A percentile compares a stretch with the other conserved stretches of the same genome.
Evolutionary conservation across 1,140 invertebrate species (phyloP).

Genomic region (Zaprionus camerounensis): DNA sequence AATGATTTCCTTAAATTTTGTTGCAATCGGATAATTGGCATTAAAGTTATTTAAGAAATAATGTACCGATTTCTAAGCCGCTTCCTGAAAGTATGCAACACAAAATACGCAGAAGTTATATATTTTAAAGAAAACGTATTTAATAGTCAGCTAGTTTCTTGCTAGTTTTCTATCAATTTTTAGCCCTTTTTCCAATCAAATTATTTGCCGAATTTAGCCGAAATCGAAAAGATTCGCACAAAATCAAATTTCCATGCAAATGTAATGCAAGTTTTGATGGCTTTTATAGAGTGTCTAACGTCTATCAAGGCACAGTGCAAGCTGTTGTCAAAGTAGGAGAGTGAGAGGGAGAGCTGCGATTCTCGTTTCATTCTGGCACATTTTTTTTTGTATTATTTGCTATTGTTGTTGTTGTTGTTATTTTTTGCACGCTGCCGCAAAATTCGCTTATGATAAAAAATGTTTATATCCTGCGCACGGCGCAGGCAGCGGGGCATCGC

Average conservation of each 20-base stretch:
- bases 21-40: too few relatives aligned
- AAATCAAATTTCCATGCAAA: slow-evolving; percentile 1
- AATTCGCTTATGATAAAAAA: slow-evolving; percentile 64
- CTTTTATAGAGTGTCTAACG: slow-evolving; percentile 21
- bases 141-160: too few relatives aligned
- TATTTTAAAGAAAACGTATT: too few relatives aligned
- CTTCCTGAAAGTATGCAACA: too few relatives aligned
- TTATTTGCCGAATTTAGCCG: neutral
- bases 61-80: too few relatives aligned
- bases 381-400: slow-evolving; percentile 37
- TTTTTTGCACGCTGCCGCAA: slow-evolving; percentile 47
- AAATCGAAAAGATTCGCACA: neutral
- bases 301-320: slow-evolving; percentile 17
- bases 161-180: neutral
- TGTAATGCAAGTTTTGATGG: slow-evolving; percentile 7
- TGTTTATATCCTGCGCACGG: slow-evolving; percentile 76
- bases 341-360: slow-evolving; percentile 18
- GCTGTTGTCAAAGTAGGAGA: slow-evolving; percentile 10
- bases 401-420: slow-evolving; percentile 28
- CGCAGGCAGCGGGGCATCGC: slow-evolving; percentile 58
- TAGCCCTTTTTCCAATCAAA: neutral
- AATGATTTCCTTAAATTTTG: too few relatives aligned
- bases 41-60: too few relatives aligned
- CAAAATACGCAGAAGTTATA: too few relatives aligned
- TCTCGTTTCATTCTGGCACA: slow-evolving; percentile 38